Evolutionary conservation across 1,140 invertebrate genomes (phyloP), one percentile per base, ranked within the genome.

Genomic region (Tetramorium parvispinum): DNA sequence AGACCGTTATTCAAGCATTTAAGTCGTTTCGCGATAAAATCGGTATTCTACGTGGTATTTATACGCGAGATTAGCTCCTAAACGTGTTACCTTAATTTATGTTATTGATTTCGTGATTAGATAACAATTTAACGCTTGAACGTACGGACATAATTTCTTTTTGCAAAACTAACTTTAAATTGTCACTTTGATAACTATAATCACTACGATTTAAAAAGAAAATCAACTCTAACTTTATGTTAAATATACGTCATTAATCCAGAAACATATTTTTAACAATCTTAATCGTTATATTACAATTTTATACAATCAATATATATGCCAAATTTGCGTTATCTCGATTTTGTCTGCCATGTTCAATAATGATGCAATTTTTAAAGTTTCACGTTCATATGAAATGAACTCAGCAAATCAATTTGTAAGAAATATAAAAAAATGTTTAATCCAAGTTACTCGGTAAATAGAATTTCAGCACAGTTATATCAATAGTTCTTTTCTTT

Each of bases 41-140:
- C 53, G 40, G 27, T 75, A 75, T 83, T 73, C 51, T 27, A 57
- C 18, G 53, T 75, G 51, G n/a, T 83, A 73, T 27, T 83, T 83
- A 73, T 83, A 59, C 53, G 24, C 68, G 18, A 75, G 43, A 83
- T 73, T 83, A 49, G 27, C 37, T 75, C n/a, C 24, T 83, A 83
- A 83, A 75, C 18, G 79, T 46, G 66, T 66, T 66, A 65, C 13
- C 40, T 83, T 83, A 83, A 83, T 83, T 83, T 83, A 83, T 49
- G n/a, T 73, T 83, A 83, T 83, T 32, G 40, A 83, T 73, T 43
- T 43, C 24, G 24, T 18, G 66, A 75, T 61, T 83, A 83, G 51
- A 61, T 82, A 81, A 57, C 21, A 82, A 65, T 83, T 73, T 83
- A 59, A 27, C 57, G 51, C 32, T 75, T 49, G 43, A 40, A 46